Evolutionary conservation across 2,113 vertebrate species (phyloP), one percentile per base, ranked within the genome.

Genomic region (Progne subis): DNA sequence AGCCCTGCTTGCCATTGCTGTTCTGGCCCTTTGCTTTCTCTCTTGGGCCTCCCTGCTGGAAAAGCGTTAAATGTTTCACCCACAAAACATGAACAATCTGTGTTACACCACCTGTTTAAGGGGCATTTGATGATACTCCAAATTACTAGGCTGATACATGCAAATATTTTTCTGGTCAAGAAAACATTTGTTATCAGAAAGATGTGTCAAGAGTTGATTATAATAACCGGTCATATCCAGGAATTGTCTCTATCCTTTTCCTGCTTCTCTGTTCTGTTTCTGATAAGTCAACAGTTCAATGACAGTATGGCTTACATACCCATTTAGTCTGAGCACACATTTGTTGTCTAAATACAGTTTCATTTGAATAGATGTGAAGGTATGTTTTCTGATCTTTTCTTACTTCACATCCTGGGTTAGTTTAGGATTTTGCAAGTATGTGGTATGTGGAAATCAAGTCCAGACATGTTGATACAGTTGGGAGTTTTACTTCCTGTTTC

Each of bases 1-100:
- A 12, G 59, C 7, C 50, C 46, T 28, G 41, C 59, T 13, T 12
- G 3, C 5, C 1, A 0, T 14, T 7, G 64, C 29, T 12, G 23
- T 19, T 21, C 34, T 1, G 3, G 3, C 31, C 3, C 1, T 9
- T 41, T 0, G 0, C 32, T 21, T 23, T 16, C 34, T 47, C 18
- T 53, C 44, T 49, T 12, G 16, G 25, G 41, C 25, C 67, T 44
- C 34, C 19, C 53, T 82, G 50, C 32, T 29, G 37, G 21, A 21
- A 32, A 44, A 26, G 2, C 28, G 39, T 90, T 83, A 20, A 59
- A 60, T 63, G n/a, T 61, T 88, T 92, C 74, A 41, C 49, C 8
- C 46, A 17, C 0, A 2, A 65, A 82, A 55, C 31, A 6, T 32
- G 56, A 37, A 47, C 67, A 60, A 37, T 43, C n/a, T 3, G 0